phyloP scores from a whole-genome alignment of 1,140 invertebrate genomes.

The Drosophila nikananu region DNA sequence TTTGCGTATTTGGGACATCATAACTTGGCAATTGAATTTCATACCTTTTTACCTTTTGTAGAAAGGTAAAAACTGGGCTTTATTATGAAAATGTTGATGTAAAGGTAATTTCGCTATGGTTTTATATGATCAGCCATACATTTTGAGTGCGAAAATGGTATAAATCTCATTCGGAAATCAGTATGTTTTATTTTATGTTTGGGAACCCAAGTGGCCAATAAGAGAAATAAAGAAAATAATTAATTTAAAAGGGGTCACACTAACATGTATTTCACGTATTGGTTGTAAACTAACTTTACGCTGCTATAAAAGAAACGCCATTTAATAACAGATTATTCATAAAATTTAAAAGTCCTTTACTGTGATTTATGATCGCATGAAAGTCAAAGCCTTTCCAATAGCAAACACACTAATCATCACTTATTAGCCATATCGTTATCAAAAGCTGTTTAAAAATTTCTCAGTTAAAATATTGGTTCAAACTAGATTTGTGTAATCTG shows the following conservation, averaged over 20 bases:
- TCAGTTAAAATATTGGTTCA: not conserved
- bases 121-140: too few species aligned
- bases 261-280: not conserved
- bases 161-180: too few species aligned
- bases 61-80: not conserved
- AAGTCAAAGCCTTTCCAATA: not conserved
- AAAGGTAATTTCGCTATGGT: not conserved
- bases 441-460: not conserved
- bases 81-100: not conserved
- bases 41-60: not conserved
- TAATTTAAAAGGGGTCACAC: too few species aligned
- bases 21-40: conserved; percentile 3
- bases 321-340: not conserved
- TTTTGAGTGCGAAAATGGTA: too few species aligned
- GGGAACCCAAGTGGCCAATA: too few species aligned
- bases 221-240: too few species aligned
- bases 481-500: conserved; percentile 11
- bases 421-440: conserved; percentile 7
- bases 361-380: not conserved
- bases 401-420: not conserved
- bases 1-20: conserved; percentile 7
- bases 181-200: too few species aligned
- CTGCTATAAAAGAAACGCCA: too few species aligned
- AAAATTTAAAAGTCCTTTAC: not conserved
- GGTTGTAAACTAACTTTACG: not conserved